Evolutionary conservation across 2,888 invertebrate species (phyloP).

Genomic region (Cephus sareptanus): DNA sequence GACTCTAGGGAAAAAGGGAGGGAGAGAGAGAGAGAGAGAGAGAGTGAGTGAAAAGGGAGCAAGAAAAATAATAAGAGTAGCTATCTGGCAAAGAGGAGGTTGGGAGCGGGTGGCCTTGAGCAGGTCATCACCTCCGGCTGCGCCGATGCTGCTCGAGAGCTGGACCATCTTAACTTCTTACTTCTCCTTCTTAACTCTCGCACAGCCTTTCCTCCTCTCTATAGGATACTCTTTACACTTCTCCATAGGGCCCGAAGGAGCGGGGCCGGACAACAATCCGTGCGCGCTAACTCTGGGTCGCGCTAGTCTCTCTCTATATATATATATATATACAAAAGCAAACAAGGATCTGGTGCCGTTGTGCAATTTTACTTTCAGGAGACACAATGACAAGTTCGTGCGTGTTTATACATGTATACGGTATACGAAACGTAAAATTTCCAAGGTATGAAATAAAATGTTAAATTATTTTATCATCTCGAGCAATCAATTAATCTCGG

Average conservation of each 20-base stretch:
- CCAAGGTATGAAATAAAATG: background rate
- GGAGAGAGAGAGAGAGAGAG: background rate
- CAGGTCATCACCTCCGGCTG: constrained; percentile 65
- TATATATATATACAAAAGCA: background rate
- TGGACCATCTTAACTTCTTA: constrained; percentile 57
- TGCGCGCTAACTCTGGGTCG: constrained; percentile 28
- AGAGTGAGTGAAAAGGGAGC: constrained; percentile 39
- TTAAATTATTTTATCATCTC: background rate
- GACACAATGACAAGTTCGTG: no score
- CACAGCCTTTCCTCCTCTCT: background rate
- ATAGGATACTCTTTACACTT: constrained; percentile 1
- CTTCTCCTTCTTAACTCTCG: constrained; percentile 20
- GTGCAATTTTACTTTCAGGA: background rate
- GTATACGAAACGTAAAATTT: background rate
- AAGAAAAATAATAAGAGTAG: constrained; percentile 41
- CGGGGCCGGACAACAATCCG: constrained; percentile 33
- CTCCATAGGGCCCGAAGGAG: constrained; percentile 30
- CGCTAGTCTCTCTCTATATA: background rate
- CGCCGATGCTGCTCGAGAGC: constrained; percentile 37
- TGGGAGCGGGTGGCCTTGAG: constrained; percentile 65
- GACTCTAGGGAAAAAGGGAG: constrained; percentile 22
- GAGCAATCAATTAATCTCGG: background rate
- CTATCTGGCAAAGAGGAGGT: constrained; percentile 44
- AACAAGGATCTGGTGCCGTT: background rate
- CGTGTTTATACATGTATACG: no score